Percentiles rank a stretch among this genome's conserved stretches.
Evolutionary conservation across 2,113 vertebrate species (phyloP).

Genomic region (Pteronura brasiliensis): DNA sequence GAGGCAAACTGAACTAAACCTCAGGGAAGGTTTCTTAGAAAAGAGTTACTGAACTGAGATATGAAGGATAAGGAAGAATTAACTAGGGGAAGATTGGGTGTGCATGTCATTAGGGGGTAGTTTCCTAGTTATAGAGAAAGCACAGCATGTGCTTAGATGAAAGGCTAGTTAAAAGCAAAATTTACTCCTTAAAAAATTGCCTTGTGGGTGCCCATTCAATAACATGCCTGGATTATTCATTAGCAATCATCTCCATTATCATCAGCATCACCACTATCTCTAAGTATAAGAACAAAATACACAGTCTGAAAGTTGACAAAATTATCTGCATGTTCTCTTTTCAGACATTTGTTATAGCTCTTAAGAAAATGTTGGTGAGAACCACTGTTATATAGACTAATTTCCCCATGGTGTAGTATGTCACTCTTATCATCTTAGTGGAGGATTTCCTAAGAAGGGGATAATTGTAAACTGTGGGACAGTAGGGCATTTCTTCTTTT

Average conservation of each 20-base stretch:
- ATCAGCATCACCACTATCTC: neutral
- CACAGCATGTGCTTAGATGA: neutral
- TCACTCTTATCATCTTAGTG: neutral
- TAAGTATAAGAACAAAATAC: neutral
- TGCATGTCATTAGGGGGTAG: neutral
- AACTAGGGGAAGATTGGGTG: neutral
- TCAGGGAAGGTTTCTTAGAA: neutral
- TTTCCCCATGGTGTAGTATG: neutral
- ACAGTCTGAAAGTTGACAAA: neutral
- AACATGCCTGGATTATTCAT: neutral
- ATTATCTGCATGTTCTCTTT: neutral
- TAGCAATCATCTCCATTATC: neutral
- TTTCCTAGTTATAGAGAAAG: neutral
- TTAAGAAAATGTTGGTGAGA: constrained; percentile 13
- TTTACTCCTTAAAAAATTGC: neutral
- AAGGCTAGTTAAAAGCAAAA: constrained; percentile 8
- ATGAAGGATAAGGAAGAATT: neutral
- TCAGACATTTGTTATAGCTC: neutral
- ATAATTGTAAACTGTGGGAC: neutral
- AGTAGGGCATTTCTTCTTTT: neutral
- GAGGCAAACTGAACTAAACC: neutral
- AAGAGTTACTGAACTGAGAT: neutral
- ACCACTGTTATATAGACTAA: neutral
- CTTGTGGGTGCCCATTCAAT: neutral
- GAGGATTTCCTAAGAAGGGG: neutral